These are phyloP conservation scores for Leptinotarsa peninsularis DNA, from an alignment of 2,888 invertebrate species.

Conservation along the genomic window DNA sequence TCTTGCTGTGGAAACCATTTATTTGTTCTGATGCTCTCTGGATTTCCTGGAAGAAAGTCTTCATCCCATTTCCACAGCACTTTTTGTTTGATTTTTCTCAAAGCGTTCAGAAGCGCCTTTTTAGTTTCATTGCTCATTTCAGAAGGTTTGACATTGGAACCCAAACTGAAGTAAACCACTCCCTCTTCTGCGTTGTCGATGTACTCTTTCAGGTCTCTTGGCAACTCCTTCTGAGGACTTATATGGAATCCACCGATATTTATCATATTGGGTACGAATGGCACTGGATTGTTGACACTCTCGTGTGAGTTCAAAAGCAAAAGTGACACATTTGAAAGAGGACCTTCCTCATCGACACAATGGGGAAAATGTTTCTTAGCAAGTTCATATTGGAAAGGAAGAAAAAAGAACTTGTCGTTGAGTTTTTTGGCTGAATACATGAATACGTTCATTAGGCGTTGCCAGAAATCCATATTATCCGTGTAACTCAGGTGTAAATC, in stretches of 20 bases:
- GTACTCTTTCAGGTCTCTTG: slow-evolving; percentile 67
- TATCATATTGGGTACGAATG: slow-evolving; percentile 70
- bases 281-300: slow-evolving; percentile 67
- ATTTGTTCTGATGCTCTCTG: slow-evolving; percentile 42
- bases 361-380: slow-evolving; percentile 55
- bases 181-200: slow-evolving; percentile 70
- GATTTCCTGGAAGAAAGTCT: slow-evolving; percentile 57
- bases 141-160: slow-evolving; percentile 71
- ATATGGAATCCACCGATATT: slow-evolving; percentile 72
- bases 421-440: slow-evolving; percentile 37
- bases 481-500: slow-evolving; percentile 63
- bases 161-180: slow-evolving; percentile 72
- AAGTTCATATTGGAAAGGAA: slow-evolving; percentile 51
- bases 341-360: slow-evolving; percentile 49
- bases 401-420: slow-evolving; percentile 44
- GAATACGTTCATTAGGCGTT: slow-evolving; percentile 68
- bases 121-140: slow-evolving; percentile 69
- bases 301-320: slow-evolving; percentile 65
- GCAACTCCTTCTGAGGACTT: slow-evolving; percentile 52
- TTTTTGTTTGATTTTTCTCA: slow-evolving; percentile 72
- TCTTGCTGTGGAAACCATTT: slow-evolving; percentile 16
- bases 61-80: slow-evolving; percentile 76
- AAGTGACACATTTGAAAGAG: slow-evolving; percentile 54
- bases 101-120: slow-evolving; percentile 69
- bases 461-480: slow-evolving; percentile 68